Conservation (phyloP, 2,113 vertebrate species). For the Poeciliopsis turrubarensis region DNA sequence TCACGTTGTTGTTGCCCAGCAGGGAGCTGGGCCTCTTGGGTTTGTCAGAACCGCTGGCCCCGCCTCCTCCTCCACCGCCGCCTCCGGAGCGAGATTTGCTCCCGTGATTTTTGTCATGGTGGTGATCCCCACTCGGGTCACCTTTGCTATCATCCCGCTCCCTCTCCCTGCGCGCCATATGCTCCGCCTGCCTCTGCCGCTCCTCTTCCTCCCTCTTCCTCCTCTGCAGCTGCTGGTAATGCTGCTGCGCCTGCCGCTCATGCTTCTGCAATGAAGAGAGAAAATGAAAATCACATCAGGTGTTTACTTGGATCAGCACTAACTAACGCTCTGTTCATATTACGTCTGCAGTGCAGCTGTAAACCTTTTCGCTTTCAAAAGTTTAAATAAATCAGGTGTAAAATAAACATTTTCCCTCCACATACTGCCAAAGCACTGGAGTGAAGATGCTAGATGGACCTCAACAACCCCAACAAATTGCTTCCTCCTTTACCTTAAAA, state of each 20-base stretch:
- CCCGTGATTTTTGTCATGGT: constrained; percentile 84
- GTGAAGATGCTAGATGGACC: neutral
- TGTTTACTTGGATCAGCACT: constrained; percentile 46
- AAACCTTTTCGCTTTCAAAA: neutral
- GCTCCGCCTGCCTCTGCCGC: constrained; percentile 91
- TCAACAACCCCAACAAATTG: neutral
- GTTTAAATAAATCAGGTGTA: neutral
- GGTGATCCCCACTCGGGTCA: constrained; percentile 80
- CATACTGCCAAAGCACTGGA: neutral
- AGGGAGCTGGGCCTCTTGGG: constrained; percentile 94
- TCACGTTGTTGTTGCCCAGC: constrained; percentile 93
- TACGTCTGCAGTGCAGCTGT: constrained; percentile 1
- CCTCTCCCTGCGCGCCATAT: constrained; percentile 87
- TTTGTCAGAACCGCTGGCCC: constrained; percentile 79
- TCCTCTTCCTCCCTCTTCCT: constrained; percentile 95
- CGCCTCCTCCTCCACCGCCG: constrained; percentile 55
- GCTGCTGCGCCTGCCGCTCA: constrained; percentile 95
- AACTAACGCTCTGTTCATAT: constrained; percentile 29
- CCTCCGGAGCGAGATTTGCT: constrained; percentile 79
- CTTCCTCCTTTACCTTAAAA: constrained; percentile 85
- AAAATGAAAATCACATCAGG: constrained; percentile 31
- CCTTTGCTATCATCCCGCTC: constrained; percentile 82
- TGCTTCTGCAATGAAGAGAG: constrained; percentile 84
- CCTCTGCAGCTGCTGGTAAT: constrained; percentile 95
- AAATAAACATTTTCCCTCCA: neutral